These are phyloP conservation scores for Lepidocyrtinus sp. DNA, from an alignment of 2,888 invertebrate species.

Conservation along the genomic window DNA sequence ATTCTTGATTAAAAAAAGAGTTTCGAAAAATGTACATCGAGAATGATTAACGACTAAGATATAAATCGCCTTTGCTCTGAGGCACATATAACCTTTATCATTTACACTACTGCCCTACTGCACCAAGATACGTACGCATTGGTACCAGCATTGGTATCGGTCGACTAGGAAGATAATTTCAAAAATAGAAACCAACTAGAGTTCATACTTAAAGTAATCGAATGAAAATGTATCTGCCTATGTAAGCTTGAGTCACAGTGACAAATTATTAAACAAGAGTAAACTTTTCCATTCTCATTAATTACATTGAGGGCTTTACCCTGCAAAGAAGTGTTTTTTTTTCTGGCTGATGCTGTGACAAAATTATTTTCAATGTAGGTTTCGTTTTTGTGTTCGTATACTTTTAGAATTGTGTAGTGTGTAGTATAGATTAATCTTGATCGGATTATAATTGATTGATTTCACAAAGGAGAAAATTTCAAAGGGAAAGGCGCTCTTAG, in stretches of 20 bases:
- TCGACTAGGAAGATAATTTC: neutral
- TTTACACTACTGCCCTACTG: neutral
- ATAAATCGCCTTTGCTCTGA: neutral
- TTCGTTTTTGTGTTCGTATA: no score
- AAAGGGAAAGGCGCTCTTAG: no score
- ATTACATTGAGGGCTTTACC: no score
- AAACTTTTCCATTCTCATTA: neutral
- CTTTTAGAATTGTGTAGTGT: neutral
- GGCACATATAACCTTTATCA: neutral
- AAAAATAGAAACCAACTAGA: neutral
- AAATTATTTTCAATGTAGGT: no score
- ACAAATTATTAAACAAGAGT: neutral
- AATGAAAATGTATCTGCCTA: no score
- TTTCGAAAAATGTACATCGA: neutral
- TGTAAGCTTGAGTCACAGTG: neutral
- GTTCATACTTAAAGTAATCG: neutral
- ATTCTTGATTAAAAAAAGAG: neutral
- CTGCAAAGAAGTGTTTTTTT: no score
- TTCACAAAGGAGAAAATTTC: neutral
- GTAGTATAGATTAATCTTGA: neutral
- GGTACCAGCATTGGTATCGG: neutral
- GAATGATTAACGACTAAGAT: neutral
- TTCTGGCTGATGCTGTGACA: no score
- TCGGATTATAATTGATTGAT: neutral
- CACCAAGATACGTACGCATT: neutral